Evolutionary conservation across 2,797 vertebrate species (phyloP), one percentile per base, ranked within the genome.

Genomic region (Kryptolebias ocellatus): DNA sequence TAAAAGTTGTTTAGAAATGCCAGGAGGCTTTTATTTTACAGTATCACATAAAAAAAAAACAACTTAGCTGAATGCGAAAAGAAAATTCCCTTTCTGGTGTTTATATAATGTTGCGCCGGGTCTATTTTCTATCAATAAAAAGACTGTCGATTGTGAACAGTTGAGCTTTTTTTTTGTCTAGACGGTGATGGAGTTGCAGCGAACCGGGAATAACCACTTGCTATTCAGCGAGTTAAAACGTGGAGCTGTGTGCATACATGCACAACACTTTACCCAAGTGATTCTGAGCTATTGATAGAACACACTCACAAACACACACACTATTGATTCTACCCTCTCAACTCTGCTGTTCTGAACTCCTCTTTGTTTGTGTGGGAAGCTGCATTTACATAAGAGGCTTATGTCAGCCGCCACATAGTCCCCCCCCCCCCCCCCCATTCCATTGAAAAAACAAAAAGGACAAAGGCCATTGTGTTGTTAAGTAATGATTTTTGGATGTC

Each of bases 311-410:
- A 46, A 72, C 61, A 70, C 49, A 67, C 61, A 50, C 64, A 67
- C 79, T 85, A 85, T 88, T 85, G 87, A 89, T 88, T 85, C 83
- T 90, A 82, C 70, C 81, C 84, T 87, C 83, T 91, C 83, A 81
- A 86, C 83, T 85, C 83, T 84, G 85, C 89, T 83, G 89, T 88
- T 93, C 85, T 92, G 91, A 94, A 94, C 90, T 90, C 85, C 83
- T 87, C 91, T 93, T 93, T 94, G 93, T 93, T 93, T 94, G 87
- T 88, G 89, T 87, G 86, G 89, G 91, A 89, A 90, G 90, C 89
- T 84, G 89, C 85, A 94, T 94, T 94, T 94, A 93, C 93, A 94
- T 94, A 94, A 94, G 93, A 92, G 83, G 93, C 94, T 94, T 94
- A 94, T 90, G 89, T 92, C 88, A 92, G 90, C 84, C 76, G 83